A percentile compares a stretch with the other conserved stretches of the same genome.
These are phyloP conservation scores for Lucifuga dentata DNA, from an alignment of 2,113 vertebrate genomes.

Conservation along the genomic window DNA sequence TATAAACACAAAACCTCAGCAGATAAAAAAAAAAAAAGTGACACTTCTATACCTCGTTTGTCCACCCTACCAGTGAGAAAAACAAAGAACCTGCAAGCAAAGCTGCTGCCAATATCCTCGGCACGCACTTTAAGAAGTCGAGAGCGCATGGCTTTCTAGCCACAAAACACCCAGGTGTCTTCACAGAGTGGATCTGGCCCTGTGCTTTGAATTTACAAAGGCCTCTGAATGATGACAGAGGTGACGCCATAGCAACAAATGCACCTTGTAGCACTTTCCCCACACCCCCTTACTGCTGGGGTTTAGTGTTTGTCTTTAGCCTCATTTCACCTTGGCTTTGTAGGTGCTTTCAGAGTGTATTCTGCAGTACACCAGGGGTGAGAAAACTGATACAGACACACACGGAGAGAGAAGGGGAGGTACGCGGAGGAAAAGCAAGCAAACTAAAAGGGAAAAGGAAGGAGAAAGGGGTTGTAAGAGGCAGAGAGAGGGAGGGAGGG, in stretches of 20 bases:
- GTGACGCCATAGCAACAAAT: conserved; percentile 37
- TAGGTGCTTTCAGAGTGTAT: conserved; percentile 24
- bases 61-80: background rate
- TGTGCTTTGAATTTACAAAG: conserved; percentile 10
- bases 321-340: conserved; percentile 54
- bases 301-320: conserved; percentile 52
- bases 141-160: conserved; percentile 15
- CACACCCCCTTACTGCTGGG: conserved; percentile 19
- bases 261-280: background rate
- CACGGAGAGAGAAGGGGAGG: background rate
- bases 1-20: background rate
- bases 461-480: conserved; percentile 23
- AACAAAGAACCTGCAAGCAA: conserved; percentile 18
- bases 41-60: conserved; percentile 4
- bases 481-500: conserved; percentile 12
- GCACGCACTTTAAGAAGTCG: conserved; percentile 22
- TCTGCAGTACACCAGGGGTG: background rate
- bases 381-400: conserved; percentile 21
- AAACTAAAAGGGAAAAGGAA: conserved; percentile 24
- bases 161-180: conserved; percentile 1
- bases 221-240: conserved; percentile 24
- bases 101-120: conserved; percentile 18
- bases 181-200: background rate
- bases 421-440: conserved; percentile 3
- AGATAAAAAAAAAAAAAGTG: conserved; percentile 10